Conservation (phyloP, 2,113 vertebrate species). For the Oreochromis aureus region DNA sequence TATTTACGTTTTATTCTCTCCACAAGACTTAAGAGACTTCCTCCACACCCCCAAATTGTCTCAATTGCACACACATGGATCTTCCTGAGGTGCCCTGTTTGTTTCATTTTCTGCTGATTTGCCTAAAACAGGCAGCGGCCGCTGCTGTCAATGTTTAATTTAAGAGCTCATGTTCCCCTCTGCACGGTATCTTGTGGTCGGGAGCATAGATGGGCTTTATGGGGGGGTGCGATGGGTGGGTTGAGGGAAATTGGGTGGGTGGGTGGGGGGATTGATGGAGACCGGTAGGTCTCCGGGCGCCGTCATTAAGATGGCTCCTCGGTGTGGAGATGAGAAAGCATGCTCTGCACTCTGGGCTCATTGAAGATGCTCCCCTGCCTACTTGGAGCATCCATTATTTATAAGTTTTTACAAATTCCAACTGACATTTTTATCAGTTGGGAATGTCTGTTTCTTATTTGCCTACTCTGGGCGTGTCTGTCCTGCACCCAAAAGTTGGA, state of each 20-base stretch:
- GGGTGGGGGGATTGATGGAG: conserved; percentile 13
- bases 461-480: neutral
- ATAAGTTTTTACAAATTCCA: conserved; percentile 62
- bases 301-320: conserved; percentile 63
- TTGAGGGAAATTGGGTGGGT: neutral
- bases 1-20: conserved; percentile 3
- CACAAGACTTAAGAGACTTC: neutral
- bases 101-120: conserved; percentile 55
- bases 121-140: conserved; percentile 30
- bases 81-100: conserved; percentile 23
- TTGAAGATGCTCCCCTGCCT: conserved; percentile 66
- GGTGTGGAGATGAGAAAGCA: conserved; percentile 57
- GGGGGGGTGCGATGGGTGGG: neutral
- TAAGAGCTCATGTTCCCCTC: conserved; percentile 43
- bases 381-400: conserved; percentile 62
- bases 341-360: conserved; percentile 42
- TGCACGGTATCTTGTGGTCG: neutral
- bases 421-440: conserved; percentile 63
- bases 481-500: neutral
- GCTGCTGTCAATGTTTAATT: conserved; percentile 59
- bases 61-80: conserved; percentile 23
- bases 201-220: conserved; percentile 2
- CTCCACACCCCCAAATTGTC: conserved; percentile 5
- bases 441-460: conserved; percentile 41
- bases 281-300: conserved; percentile 50